Percentiles rank a stretch among this genome's conserved stretches.
Evolutionary conservation across 2,888 invertebrate species (phyloP).

Genomic region (Drosophila siamana): DNA sequence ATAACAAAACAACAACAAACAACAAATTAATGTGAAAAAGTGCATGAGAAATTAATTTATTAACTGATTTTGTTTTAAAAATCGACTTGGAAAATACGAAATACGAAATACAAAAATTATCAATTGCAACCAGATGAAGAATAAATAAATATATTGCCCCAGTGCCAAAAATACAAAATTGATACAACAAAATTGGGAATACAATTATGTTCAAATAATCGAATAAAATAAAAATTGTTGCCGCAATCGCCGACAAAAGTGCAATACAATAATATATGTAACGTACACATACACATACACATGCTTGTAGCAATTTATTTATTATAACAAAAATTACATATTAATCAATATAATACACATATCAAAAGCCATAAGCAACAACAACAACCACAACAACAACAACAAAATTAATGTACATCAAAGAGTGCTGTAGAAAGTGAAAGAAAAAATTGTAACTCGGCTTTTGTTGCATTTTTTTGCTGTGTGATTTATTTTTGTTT

Average conservation of each 20-base stretch:
- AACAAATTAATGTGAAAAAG: conserved; percentile 42
- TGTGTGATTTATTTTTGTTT: conserved; percentile 52
- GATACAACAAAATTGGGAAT: conserved; percentile 26
- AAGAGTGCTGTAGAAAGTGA: conserved; percentile 42
- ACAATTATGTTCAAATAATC: conserved; percentile 57
- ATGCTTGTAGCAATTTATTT: conserved; percentile 23
- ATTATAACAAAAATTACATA: conserved; percentile 32
- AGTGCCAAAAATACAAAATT: conserved; percentile 52
- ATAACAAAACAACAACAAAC: too few relatives aligned
- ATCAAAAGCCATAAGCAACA: conserved; percentile 32
- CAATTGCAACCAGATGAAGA: conserved; percentile 40
- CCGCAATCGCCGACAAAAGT: conserved; percentile 44
- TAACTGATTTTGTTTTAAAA: conserved; percentile 83
- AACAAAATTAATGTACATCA: conserved; percentile 28
- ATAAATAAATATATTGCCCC: conserved; percentile 29
- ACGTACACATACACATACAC: conserved; percentile 18
- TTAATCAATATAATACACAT: conserved; percentile 44
- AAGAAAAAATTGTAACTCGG: conserved; percentile 40
- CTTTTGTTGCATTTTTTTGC: conserved; percentile 57
- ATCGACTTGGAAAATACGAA: conserved; percentile 62
- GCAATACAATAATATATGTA: conserved; percentile 54
- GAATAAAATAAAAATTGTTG: conserved; percentile 59
- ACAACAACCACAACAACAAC: conserved; percentile 17
- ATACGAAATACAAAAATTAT: conserved; percentile 50
- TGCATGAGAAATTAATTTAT: conserved; percentile 27